Conservation (phyloP, 2,797 vertebrate genomes). For the Anisognathus igniventris region DNA sequence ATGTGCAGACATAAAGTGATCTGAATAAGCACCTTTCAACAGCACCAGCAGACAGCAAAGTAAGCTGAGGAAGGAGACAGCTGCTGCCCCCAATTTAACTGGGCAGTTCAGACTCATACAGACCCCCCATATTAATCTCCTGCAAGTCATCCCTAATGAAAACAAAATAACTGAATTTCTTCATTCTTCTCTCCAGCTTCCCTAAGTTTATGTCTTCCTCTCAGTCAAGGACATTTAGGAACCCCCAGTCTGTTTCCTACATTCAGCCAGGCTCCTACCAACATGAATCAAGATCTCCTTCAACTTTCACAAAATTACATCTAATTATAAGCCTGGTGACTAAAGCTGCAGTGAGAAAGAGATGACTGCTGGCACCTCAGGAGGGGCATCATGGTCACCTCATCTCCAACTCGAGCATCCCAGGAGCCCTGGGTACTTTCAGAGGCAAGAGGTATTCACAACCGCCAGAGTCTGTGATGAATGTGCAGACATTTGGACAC, state of each 20-base stretch:
- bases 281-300: neutral
- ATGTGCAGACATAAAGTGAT: neutral
- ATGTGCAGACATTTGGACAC: rapidly evolving
- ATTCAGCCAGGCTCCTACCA: neutral
- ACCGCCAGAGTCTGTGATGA: neutral
- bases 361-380: neutral
- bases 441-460: neutral
- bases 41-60: neutral
- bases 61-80: neutral
- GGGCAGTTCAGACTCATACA: neutral
- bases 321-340: neutral
- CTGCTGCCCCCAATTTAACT: neutral
- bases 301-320: neutral
- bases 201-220: neutral
- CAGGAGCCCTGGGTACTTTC: neutral
- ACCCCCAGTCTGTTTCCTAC: neutral
- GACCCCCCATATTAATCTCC: neutral
- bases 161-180: neutral
- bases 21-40: neutral
- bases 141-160: neutral
- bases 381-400: neutral
- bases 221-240: neutral
- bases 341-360: neutral
- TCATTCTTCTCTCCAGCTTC: neutral
- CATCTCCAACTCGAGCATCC: neutral